These are phyloP conservation scores for Psilopogon haemacephalus DNA, from an alignment of 2,113 vertebrate species.

Conservation along the genomic window DNA sequence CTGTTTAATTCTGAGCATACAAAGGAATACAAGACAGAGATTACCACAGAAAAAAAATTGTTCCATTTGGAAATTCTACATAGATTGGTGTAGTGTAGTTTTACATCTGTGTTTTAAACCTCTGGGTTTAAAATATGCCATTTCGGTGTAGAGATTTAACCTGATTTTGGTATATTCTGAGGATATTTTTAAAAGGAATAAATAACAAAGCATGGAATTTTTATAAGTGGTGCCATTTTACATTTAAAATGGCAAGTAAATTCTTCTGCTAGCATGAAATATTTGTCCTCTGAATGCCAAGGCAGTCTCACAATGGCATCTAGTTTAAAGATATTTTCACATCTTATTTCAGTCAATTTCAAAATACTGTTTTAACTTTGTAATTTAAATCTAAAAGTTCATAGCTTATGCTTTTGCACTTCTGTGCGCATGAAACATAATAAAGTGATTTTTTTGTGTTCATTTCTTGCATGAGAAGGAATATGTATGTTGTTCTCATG, in stretches of 20 bases:
- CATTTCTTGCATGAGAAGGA: background rate
- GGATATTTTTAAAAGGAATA: background rate
- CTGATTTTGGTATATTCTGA: background rate
- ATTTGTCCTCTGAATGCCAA: background rate
- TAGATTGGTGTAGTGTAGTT: background rate
- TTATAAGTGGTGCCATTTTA: background rate
- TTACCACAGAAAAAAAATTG: background rate
- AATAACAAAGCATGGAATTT: background rate
- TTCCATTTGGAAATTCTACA: background rate
- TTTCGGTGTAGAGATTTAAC: background rate
- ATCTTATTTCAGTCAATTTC: background rate
- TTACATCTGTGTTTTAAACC: background rate
- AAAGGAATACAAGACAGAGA: background rate
- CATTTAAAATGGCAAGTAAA: background rate
- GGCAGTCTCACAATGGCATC: background rate
- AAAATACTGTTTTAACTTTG: background rate
- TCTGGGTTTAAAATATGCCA: background rate
- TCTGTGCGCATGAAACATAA: background rate
- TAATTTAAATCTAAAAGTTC: background rate
- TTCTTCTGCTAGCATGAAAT: background rate
- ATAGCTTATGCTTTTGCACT: background rate
- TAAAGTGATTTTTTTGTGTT: background rate
- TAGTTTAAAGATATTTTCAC: background rate
- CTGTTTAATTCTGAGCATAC: background rate
- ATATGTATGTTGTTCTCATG: background rate